A percentile compares a stretch with the other conserved stretches of the same genome.
These are phyloP conservation scores for Austrolebias charrua DNA, from an alignment of 2,797 vertebrate species.

Conservation along the genomic window DNA sequence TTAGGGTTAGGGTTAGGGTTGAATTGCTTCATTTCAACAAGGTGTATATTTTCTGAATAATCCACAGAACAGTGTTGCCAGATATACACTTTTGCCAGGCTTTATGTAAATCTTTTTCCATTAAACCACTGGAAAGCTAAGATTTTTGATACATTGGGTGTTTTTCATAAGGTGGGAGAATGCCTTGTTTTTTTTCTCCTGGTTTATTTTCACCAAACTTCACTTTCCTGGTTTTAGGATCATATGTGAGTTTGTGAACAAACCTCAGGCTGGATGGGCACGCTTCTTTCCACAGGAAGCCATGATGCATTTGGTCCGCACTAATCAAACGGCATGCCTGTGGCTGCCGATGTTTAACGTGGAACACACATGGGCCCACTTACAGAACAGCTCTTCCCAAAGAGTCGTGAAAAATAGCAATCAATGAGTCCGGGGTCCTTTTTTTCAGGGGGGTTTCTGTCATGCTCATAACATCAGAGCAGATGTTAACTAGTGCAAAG, in stretches of 20 bases:
- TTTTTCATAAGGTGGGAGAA: constrained; percentile 9
- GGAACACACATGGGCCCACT: constrained; percentile 58
- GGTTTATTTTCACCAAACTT: constrained; percentile 15
- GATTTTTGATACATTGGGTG: constrained; percentile 18
- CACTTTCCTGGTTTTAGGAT: constrained; percentile 20
- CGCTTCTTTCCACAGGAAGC: constrained; percentile 37
- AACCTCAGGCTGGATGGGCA: background rate
- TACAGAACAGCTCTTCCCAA: constrained; percentile 39
- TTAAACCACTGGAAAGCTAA: constrained; percentile 9
- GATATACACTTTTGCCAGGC: constrained; percentile 39
- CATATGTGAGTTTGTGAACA: constrained; percentile 16
- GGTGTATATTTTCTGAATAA: constrained; percentile 29
- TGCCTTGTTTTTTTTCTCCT: constrained; percentile 6
- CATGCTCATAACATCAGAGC: constrained; percentile 11
- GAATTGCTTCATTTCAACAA: constrained; percentile 2
- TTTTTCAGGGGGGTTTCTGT: constrained; percentile 10
- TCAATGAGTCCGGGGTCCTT: constrained; percentile 23
- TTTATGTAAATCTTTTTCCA: constrained; percentile 51
- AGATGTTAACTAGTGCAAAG: constrained; percentile 35
- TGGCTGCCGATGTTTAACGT: constrained; percentile 52
- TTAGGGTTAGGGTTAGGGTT: background rate
- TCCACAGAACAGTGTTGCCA: constrained; percentile 32
- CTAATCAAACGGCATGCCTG: constrained; percentile 56
- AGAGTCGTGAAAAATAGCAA: constrained; percentile 43
- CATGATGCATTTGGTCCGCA: constrained; percentile 26